phyloP scores from a whole-genome alignment of 2,797 vertebrate species.

The Emydoidea blandingii region DNA sequence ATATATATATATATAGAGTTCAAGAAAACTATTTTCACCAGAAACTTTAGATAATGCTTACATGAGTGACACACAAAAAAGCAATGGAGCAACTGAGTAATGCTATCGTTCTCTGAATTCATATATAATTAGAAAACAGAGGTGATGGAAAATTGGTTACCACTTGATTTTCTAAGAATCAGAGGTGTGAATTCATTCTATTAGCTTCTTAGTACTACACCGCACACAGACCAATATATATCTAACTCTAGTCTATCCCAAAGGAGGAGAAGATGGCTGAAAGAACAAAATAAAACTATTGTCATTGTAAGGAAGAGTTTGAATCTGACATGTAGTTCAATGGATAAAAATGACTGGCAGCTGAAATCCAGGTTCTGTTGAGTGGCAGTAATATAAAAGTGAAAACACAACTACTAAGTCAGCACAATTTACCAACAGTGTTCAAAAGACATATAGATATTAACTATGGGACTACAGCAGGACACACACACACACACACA shows the following conservation, averaged over 20 bases:
- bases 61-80: neutral
- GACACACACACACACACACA: neutral
- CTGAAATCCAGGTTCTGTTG: neutral
- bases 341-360: neutral
- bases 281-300: slow-evolving; percentile 9
- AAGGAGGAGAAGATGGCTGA: neutral
- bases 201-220: neutral
- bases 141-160: neutral
- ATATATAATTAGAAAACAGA: neutral
- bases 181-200: neutral
- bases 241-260: neutral
- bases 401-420: neutral
- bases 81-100: neutral
- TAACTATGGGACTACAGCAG: neutral
- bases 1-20: neutral
- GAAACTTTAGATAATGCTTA: neutral
- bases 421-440: neutral
- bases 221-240: neutral
- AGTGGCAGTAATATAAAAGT: neutral
- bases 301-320: neutral
- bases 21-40: neutral
- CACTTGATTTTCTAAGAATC: slow-evolving; percentile 1
- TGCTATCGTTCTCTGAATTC: neutral
- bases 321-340: neutral
- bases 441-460: neutral